Conservation (phyloP, 1,140 invertebrate species). For the Plectrocnemia conspersa region DNA sequence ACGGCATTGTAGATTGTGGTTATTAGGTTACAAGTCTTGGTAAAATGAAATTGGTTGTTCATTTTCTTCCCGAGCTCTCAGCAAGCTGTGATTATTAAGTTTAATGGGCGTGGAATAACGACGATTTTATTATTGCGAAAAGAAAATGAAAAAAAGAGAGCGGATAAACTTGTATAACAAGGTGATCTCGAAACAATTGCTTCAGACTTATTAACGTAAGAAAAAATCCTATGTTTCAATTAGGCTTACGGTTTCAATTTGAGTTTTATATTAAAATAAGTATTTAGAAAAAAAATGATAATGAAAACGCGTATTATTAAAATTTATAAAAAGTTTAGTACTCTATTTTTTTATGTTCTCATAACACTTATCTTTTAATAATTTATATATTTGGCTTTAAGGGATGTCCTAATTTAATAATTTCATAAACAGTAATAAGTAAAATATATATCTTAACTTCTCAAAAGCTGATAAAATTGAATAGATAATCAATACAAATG, state of each 20-base stretch:
- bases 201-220: too few species aligned
- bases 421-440: too few species aligned
- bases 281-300: too few species aligned
- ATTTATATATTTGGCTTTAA: background rate
- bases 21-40: background rate
- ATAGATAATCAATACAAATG: too few species aligned
- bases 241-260: too few species aligned
- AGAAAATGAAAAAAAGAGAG: constrained; percentile 14
- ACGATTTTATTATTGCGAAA: constrained; percentile 16
- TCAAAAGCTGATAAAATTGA: too few species aligned
- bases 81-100: constrained; percentile 19
- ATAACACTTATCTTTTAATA: background rate
- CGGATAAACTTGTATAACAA: constrained; percentile 3
- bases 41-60: constrained; percentile 11
- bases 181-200: background rate
- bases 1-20: background rate
- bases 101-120: constrained; percentile 20
- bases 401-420: too few species aligned
- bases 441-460: too few species aligned
- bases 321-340: background rate
- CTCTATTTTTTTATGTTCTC: background rate
- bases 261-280: too few species aligned
- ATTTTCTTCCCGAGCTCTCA: background rate
- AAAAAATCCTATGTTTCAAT: too few species aligned
- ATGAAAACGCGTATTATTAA: background rate